A percentile compares a stretch with the other conserved stretches of the same genome.
Conservation (phyloP, 2,113 vertebrate species). For the Pomatostomus ruficeps region DNA sequence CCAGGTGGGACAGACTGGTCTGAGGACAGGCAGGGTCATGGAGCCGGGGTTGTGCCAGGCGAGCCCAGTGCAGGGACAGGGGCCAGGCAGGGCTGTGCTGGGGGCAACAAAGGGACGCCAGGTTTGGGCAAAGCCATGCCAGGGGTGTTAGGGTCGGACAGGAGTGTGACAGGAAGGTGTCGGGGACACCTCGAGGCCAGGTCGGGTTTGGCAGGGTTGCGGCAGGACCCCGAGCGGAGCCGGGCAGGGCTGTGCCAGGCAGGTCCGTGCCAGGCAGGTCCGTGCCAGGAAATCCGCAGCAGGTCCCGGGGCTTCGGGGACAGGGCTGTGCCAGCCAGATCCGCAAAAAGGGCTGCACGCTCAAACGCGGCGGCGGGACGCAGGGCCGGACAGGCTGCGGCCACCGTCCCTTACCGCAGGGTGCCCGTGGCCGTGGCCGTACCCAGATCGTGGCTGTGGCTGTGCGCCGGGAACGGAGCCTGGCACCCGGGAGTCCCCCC, state of each 20-base stretch:
- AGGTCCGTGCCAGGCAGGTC: neutral
- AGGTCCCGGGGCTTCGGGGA: neutral
- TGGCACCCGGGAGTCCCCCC: constrained; percentile 46
- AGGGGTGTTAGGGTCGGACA: neutral
- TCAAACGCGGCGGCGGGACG: neutral
- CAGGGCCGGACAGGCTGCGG: neutral
- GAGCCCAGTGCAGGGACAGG: neutral
- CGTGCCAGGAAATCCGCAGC: neutral
- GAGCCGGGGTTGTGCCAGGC: neutral
- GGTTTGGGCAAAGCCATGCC: neutral
- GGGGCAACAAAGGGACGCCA: neutral
- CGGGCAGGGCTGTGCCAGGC: neutral
- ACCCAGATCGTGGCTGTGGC: neutral
- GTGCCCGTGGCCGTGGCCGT: neutral
- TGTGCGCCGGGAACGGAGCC: constrained; percentile 29
- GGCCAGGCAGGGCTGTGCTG: neutral
- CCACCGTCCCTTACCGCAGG: neutral
- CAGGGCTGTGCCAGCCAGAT: neutral
- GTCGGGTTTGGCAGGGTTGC: neutral
- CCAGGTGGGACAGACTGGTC: neutral
- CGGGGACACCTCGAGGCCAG: neutral
- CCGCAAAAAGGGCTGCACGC: neutral
- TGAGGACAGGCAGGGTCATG: neutral
- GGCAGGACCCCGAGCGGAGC: neutral
- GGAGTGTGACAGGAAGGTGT: neutral